Conservation (phyloP, 2,888 invertebrate species). For the Tipula vernalis region DNA sequence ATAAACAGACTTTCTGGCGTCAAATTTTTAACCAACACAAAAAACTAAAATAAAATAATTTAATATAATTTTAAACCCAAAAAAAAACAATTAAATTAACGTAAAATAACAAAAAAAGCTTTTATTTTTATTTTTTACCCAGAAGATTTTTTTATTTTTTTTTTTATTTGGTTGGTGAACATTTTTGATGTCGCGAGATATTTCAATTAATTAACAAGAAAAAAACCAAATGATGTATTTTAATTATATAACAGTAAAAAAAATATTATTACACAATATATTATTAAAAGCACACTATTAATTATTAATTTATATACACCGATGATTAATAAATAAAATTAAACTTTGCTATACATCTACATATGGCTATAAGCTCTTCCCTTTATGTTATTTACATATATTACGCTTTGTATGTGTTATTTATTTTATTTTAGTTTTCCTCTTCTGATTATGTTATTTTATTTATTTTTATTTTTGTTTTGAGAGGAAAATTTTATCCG, state of each 20-base stretch:
- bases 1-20: background rate
- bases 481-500: slow-evolving; percentile 8
- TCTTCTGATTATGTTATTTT: background rate
- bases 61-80: background rate
- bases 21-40: background rate
- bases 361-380: background rate
- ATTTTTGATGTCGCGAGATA: background rate
- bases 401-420: background rate
- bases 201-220: background rate
- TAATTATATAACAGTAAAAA: background rate
- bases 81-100: too few species aligned
- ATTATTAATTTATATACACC: background rate
- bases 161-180: background rate
- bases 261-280: background rate
- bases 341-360: background rate
- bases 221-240: background rate
- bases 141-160: background rate
- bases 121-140: background rate
- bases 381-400: background rate
- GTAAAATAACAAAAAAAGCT: background rate
- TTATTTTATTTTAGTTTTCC: background rate
- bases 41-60: background rate
- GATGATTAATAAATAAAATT: background rate
- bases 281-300: background rate
- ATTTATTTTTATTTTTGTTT: background rate